A percentile compares a stretch with the other conserved stretches of the same genome.
Conservation (phyloP, 2,113 vertebrate species). For the Origma solitaria region DNA sequence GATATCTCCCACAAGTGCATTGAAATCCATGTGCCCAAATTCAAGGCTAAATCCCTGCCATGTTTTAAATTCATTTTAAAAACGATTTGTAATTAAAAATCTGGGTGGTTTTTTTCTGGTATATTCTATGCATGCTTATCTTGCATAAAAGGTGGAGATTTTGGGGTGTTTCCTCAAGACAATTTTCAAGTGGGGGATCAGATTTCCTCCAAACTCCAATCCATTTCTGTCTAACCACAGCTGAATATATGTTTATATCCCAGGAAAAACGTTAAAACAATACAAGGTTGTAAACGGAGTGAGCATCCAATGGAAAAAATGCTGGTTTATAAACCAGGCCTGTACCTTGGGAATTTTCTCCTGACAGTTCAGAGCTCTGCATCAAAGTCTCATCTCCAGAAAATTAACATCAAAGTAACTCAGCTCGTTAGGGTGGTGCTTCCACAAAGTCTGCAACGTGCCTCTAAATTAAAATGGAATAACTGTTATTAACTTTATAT, state of each 20-base stretch:
- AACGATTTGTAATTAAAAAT: background rate
- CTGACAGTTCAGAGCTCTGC: background rate
- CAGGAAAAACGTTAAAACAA: background rate
- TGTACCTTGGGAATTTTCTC: background rate
- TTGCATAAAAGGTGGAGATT: background rate
- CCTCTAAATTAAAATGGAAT: background rate
- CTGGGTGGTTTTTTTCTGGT: background rate
- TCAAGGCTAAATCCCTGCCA: background rate
- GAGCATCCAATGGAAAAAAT: background rate
- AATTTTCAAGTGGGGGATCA: background rate
- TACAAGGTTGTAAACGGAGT: background rate
- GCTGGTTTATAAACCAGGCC: background rate
- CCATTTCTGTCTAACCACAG: background rate
- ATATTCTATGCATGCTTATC: background rate
- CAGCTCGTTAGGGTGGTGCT: background rate
- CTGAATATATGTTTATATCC: background rate
- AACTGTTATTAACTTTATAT: background rate
- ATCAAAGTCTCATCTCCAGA: background rate
- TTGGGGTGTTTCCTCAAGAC: background rate
- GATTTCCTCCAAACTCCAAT: background rate
- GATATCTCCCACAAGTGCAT: background rate
- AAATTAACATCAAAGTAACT: background rate
- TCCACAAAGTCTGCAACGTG: background rate
- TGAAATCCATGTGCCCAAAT: background rate
- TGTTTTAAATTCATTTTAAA: background rate